phyloP scores from a whole-genome alignment of 2,113 vertebrate genomes.

The Lota lota region DNA sequence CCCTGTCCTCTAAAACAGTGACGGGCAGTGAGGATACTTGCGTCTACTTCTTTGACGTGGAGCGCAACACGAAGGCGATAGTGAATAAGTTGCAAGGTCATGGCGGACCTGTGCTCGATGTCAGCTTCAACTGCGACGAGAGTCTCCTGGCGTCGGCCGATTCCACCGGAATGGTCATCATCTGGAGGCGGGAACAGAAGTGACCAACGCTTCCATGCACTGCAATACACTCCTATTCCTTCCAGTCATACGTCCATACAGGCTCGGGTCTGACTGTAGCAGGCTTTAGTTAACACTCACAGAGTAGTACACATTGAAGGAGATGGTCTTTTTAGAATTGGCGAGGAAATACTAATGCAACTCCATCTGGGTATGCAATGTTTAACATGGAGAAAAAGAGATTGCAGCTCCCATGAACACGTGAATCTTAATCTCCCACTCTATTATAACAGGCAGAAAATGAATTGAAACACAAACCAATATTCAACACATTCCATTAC shows the following conservation, averaged over 20 bases:
- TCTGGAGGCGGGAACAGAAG: slow-evolving; percentile 93
- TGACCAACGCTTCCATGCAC: slow-evolving; percentile 61
- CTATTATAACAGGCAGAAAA: slow-evolving; percentile 37
- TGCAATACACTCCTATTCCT: slow-evolving; percentile 19
- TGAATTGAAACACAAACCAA: slow-evolving; percentile 25
- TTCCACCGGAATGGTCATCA: slow-evolving; percentile 89
- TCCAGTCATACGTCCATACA: slow-evolving; percentile 41
- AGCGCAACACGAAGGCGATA: slow-evolving; percentile 86
- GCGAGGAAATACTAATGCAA: slow-evolving; percentile 25
- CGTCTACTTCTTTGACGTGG: slow-evolving; percentile 94
- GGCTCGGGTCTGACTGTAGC: slow-evolving; percentile 50
- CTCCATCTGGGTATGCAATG: slow-evolving; percentile 22
- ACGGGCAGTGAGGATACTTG: slow-evolving; percentile 91
- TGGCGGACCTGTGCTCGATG: slow-evolving; percentile 85
- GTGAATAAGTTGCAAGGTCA: slow-evolving; percentile 95
- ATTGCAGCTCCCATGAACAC: slow-evolving; percentile 54
- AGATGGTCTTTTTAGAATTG: slow-evolving; percentile 46
- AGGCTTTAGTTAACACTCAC: slow-evolving; percentile 29
- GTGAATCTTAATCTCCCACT: slow-evolving; percentile 42
- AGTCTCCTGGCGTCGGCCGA: slow-evolving; percentile 91
- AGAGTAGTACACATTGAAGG: slow-evolving; percentile 36
- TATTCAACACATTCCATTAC: slow-evolving; percentile 32
- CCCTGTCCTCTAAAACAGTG: slow-evolving; percentile 64
- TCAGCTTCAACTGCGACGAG: slow-evolving; percentile 96
- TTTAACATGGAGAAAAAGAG: slow-evolving; percentile 12